Evolutionary conservation across 1,140 invertebrate genomes (phyloP), one percentile per base, ranked within the genome.

Genomic region (Neotoxoptera formosana): DNA sequence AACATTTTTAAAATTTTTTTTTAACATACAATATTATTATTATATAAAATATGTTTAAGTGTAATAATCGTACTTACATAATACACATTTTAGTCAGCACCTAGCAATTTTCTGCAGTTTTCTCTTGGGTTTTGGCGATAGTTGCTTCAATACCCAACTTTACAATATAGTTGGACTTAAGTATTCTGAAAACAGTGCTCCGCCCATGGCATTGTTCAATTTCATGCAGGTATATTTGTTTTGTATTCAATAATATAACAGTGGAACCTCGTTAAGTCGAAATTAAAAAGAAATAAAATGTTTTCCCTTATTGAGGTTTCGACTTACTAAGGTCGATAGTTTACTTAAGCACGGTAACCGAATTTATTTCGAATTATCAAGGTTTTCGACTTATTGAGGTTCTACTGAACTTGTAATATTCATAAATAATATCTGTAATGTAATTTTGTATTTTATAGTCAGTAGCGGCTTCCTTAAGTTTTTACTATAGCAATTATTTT

Each of bases 101-200:
- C 95, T 99, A 56, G 99, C 98, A 0, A 96, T 99, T 95, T 95
- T 98, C 23, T 98, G 98, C 95, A 98, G 98, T 94, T 98, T 99
- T 94, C 95, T 99, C 0, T 95, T 99, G 0, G 99, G 99, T 30
- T 97, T 99, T 94, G 99, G 98, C 7, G 99, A 99, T 95, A 97
- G 98, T 45, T 99, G 98, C 95, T 99, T 97, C 95, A 99, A 99
- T 94, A 99, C 99, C 0, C 99, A 99, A 95, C 97, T 99, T 36
- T 99, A 99, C 95, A 98, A 98, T 0, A 97, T 99, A 45, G 95
- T 99, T 11, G 99, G 98, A 8, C 96, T 97, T 20, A 96, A 99
- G 48, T 99, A 94, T 90, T 94, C 94, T 17, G 94, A 94, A 25
- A 93, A 94, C 67, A 94, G 94, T 93, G 94, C 94, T 41, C 94